Base-by-base conservation (phyloP, 1,140 invertebrate species). In the Epicauta chinensis region DNA sequence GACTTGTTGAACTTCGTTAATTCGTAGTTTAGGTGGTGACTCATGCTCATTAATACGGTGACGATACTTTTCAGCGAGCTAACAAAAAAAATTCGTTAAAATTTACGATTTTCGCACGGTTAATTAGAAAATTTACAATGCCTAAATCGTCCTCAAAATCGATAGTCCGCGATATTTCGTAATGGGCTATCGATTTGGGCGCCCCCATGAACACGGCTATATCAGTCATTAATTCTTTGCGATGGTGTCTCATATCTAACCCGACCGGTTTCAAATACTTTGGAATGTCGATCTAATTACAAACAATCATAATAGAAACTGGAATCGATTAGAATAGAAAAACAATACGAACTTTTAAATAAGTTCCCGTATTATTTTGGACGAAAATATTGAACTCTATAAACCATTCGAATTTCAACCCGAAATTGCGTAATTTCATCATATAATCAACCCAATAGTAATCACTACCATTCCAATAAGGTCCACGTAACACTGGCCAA, bases 381-480 rank as follows among this genome's bases (percentile, higher is more conserved):
- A 14, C 23, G 12, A 41, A 41, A 2, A 48, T 13, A n/a, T 31
- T 45, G 23, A 54, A 41, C n/a, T 38, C 44, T 1, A 47, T 13
- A 23, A 54, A 54, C 37, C 44, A 47, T 16, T 54, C 52, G 14
- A 32, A 30, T 15, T 47, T 47, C 42, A 55, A 43, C 12, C 87
- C 88, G 13, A 70, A 65, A 37, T 75, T 71, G 1, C 79, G 71
- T 56, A 83, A 79, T 42, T 74, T 78, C 53, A 80, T 83, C 43
- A 86, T 75, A 2, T 75, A 75, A 37, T 51, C 48, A 4, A 37
- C 12, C 49, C 49, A 52, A 10, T 44, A 23, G 42, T 52, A 56
- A 9, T 30, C 14, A 3, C 17, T 14, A 7, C 48, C 55, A 10
- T 47, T 37, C 55, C 55, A 56, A 36, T 43, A 16, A 29, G 23